Evolutionary conservation across 2,888 invertebrate species (phyloP).

Genomic region (Agrotis segetum): DNA sequence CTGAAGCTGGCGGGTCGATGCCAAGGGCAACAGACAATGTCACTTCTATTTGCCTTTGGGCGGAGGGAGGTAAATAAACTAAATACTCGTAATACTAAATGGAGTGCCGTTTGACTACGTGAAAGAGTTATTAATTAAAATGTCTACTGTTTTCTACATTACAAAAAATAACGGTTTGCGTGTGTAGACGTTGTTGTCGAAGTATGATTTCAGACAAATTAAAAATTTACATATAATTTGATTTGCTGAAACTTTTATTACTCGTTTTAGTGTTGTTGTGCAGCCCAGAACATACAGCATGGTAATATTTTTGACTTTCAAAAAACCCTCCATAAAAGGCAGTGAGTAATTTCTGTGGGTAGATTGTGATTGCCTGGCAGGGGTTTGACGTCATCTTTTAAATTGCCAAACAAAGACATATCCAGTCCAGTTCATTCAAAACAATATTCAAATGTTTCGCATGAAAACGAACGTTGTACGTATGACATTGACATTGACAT

Average conservation of each 20-base stretch:
- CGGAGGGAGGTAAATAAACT: conserved; percentile 82
- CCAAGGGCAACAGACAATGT: conserved; percentile 85
- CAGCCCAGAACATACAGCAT: conserved; percentile 10
- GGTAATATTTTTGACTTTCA: conserved; percentile 4
- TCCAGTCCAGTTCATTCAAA: conserved; percentile 28
- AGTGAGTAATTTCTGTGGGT: conserved; percentile 48
- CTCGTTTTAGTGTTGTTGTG: conserved; percentile 4
- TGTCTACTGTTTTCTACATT: conserved; percentile 45
- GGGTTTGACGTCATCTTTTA: conserved; percentile 59
- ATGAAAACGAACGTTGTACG: conserved; percentile 49
- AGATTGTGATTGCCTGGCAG: conserved; percentile 33
- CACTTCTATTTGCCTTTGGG: conserved; percentile 87
- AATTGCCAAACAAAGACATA: conserved; percentile 39
- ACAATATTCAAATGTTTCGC: conserved; percentile 53
- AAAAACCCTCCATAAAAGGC: conserved; percentile 46
- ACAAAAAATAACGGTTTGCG: conserved; percentile 25
- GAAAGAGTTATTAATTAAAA: conserved; percentile 68
- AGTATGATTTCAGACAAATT: conserved; percentile 24
- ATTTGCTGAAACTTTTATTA: conserved; percentile 25
- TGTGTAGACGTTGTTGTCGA: conserved; percentile 34
- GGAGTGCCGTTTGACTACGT: conserved; percentile 56
- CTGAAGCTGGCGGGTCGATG: conserved; percentile 70
- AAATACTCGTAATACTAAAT: conserved; percentile 66
- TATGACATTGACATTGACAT: conserved; percentile 78
- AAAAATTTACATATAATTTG: conserved; percentile 25